Conservation (phyloP, 2,888 invertebrate species). For the Phortica magna region DNA sequence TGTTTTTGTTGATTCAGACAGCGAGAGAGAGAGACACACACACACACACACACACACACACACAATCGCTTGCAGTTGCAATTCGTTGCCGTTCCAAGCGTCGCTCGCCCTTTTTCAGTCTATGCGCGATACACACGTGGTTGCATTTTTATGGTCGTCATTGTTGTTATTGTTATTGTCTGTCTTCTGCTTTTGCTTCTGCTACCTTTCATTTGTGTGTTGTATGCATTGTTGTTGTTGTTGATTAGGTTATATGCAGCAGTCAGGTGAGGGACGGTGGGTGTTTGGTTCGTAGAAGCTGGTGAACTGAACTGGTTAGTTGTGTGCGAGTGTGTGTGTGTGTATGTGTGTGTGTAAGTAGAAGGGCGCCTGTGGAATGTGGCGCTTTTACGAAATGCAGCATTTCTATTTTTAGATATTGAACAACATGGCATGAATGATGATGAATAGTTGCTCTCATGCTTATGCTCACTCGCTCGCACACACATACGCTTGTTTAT, state of each 20-base stretch:
- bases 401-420: constrained; percentile 37
- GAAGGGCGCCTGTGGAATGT: constrained; percentile 20
- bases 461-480: not conserved
- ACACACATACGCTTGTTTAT: not conserved
- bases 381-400: constrained; percentile 12
- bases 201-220: constrained; percentile 10
- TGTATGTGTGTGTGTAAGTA: not conserved
- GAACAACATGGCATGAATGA: constrained; percentile 11
- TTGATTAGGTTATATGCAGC: constrained; percentile 10
- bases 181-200: not conserved
- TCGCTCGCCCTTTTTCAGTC: not conserved
- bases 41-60: not conserved
- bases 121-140: constrained; percentile 63
- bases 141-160: constrained; percentile 57
- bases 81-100: too few relatives aligned
- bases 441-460: not conserved
- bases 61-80: too few relatives aligned
- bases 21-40: not conserved
- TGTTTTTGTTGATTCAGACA: not conserved
- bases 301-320: constrained; percentile 32
- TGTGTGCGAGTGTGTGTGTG: not conserved
- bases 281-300: not conserved
- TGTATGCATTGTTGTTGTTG: constrained; percentile 36
- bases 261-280: too few relatives aligned
- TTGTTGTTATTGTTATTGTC: constrained; percentile 41